Evolutionary conservation across 2,797 vertebrate genomes (phyloP), one percentile per base, ranked within the genome.

Genomic region (Falco biarmicus): DNA sequence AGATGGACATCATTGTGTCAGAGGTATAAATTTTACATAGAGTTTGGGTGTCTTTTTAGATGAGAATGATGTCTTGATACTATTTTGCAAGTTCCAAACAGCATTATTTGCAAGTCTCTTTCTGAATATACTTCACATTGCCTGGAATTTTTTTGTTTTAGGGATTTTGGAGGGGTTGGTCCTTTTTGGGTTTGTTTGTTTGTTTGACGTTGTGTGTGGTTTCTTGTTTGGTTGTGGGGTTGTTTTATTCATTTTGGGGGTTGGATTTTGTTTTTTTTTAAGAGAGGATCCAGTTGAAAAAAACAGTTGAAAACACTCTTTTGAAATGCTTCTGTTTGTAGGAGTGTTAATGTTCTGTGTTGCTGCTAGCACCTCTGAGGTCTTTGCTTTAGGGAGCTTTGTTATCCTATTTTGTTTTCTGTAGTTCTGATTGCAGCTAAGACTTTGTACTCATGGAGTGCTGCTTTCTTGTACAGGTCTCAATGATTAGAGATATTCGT

Each of bases 1-100:
- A 99, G 97, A 99, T 99, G 99, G 99, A 99, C 97, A 99, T 99
- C 97, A 99, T 99, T 34, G 99, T 99, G 56, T 99, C 99, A 9
- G 99, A 99, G 99, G 99, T 99, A 97, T 90, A 80, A 65, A 76
- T 68, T 51, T 74, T n/a, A 39, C 12, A 17, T 31, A n/a, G 15
- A 75, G 6, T 77, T 65, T 18, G 37, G 8, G 13, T 56, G 18
- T 66, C 15, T 34, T 48, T 43, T 56, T 21, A 37, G 25, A 34
- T 41, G 22, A 37, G 69, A 31, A 37, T 66, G 75, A 19, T 70
- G 20, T 12, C 26, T 34, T 26, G 19, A 56, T 53, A 20, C n/a
- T 65, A 37, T 39, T 66, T 70, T n/a, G 22, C 17, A 69, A 47
- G 37, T 60, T 68, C 24, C 47, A 50, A 60, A 29, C 51, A 60